These are phyloP conservation scores for Phragmatobia fuliginosa DNA, from an alignment of 2,888 invertebrate species.

Conservation along the genomic window DNA sequence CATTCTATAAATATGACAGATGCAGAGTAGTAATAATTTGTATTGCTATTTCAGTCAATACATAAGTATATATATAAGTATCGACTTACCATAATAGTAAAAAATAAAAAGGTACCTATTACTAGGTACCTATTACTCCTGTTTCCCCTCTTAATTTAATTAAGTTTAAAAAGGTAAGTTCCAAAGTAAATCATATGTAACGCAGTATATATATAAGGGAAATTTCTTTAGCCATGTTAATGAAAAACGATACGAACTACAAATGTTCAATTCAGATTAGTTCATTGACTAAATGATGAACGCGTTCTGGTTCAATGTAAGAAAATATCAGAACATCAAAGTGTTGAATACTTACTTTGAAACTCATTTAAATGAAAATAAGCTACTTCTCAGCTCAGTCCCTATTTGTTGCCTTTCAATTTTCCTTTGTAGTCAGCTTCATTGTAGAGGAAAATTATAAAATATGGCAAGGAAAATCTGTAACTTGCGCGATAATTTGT, in stretches of 20 bases:
- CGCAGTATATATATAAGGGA: too few relatives aligned
- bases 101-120: too few relatives aligned
- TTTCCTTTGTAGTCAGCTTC: constrained; percentile 70
- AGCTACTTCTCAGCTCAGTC: constrained; percentile 63
- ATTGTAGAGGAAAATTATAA: constrained; percentile 76
- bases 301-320: constrained; percentile 48
- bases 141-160: background rate
- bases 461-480: constrained; percentile 77
- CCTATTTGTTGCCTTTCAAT: constrained; percentile 80
- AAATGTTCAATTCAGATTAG: constrained; percentile 14
- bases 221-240: constrained; percentile 10
- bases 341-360: constrained; percentile 73
- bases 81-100: too few relatives aligned
- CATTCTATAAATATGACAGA: too few relatives aligned
- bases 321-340: constrained; percentile 71
- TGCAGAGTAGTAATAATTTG: too few relatives aligned
- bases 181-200: background rate
- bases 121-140: too few relatives aligned
- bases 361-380: constrained; percentile 83
- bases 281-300: constrained; percentile 34
- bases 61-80: too few relatives aligned
- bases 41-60: too few relatives aligned
- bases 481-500: constrained; percentile 64
- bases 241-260: constrained; percentile 1
- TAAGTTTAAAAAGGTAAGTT: background rate